phyloP scores from a whole-genome alignment of 2,888 invertebrate genomes.

The Hermaeophaga mercurialis region DNA sequence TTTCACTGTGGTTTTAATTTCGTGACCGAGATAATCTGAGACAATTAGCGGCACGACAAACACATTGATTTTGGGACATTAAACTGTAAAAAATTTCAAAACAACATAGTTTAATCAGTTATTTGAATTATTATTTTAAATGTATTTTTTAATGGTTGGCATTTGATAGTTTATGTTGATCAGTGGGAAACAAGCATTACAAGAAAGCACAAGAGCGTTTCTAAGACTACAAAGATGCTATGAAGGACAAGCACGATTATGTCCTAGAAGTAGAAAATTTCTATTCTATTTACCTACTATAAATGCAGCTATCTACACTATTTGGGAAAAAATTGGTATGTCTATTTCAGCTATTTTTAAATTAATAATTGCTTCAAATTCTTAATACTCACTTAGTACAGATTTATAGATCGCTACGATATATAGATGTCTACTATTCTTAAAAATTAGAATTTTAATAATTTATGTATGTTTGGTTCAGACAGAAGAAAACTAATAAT shows the following conservation, averaged over 20 bases:
- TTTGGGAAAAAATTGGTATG: conserved; percentile 24
- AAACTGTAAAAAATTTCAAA: too few species aligned
- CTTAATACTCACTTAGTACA: conserved; percentile 23
- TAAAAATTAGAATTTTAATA: conserved; percentile 11
- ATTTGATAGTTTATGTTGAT: too few species aligned
- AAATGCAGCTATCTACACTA: conserved; percentile 41
- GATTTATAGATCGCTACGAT: conserved; percentile 16
- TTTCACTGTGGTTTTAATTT: too few species aligned
- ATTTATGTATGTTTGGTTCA: not conserved
- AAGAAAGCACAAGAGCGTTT: conserved; percentile 49
- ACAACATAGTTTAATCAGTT: too few species aligned
- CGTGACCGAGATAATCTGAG: too few species aligned
- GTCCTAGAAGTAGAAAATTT: conserved; percentile 39
- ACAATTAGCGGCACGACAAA: too few species aligned
- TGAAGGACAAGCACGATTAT: conserved; percentile 49
- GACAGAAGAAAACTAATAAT: conserved; percentile 18
- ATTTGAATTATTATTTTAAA: too few species aligned
- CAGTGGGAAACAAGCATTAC: conserved; percentile 32
- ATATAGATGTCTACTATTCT: conserved; percentile 25
- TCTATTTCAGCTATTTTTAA: conserved; percentile 15
- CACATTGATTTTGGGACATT: too few species aligned
- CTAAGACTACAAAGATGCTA: conserved; percentile 48
- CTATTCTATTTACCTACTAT: conserved; percentile 32
- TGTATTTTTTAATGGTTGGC: too few species aligned
- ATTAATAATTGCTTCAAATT: not conserved